Base-by-base conservation (phyloP, 2,888 invertebrate species). In the Caenorhabditis sinica region DNA sequence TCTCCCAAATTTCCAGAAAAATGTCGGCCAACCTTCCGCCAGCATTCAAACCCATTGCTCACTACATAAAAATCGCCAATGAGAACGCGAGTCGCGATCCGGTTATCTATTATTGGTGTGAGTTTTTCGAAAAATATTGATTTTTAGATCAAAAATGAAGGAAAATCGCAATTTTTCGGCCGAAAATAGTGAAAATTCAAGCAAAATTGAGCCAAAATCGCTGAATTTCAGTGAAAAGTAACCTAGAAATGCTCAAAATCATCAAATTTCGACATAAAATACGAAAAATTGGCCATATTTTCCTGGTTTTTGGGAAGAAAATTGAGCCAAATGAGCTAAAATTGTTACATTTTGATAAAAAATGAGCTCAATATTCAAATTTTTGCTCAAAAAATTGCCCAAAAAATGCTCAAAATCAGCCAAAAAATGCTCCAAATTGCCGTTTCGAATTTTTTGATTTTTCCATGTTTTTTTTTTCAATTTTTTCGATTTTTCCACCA, bases 81-180 rank as follows among this genome's bases (percentile, higher is more conserved):
- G 97, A 97, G 93, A 97, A 98, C 94, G 97, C 97, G 92, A 94
- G 95, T 45, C 95, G 97, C 90, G 97, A 98, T 94, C 95, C 96
- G 49, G 95, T 97, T 45, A 95, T 98, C 58, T 95, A 96, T 65
- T 98, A 98, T 93, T 98, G 98, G 96, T 90, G 91, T 92, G 61
- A 93, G 94, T 93, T 88, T 90, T 92, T 63, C 51, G 15, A 15
- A 40, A 40, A 40, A 40, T 13, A 5, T 49, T n/a, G 49, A 20
- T 6, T 20, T 49, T 20, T 49, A 15, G 45, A 13, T 17, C 0
- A 45, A 45, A 45, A 45, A 9, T 13, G 15, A 5, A 15, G 15
- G 17, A 45, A 40, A 40, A 40, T 40, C 40, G 40, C 11, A 1
- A 13, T 40, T 40, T 40, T 40, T 40, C 11, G 13, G 40, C 40